Conservation (phyloP, 2,797 vertebrate species). For the Harpagifer antarcticus region DNA sequence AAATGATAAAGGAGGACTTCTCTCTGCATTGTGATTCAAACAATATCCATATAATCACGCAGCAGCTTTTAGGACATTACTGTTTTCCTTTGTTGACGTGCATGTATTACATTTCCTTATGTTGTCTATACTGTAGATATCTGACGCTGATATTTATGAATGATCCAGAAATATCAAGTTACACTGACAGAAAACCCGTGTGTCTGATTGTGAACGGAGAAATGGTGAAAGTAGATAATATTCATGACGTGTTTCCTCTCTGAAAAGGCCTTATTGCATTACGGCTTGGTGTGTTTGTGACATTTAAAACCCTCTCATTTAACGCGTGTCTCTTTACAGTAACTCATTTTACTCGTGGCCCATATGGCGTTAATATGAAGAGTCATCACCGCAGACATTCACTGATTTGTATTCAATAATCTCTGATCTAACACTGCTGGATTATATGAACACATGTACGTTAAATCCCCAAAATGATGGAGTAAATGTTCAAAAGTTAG, state of each 20-base stretch:
- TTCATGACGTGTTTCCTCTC: constrained; percentile 27
- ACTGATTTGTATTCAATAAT: constrained; percentile 11
- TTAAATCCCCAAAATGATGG: background rate
- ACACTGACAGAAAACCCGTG: constrained; percentile 51
- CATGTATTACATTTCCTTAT: constrained; percentile 47
- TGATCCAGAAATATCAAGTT: constrained; percentile 39
- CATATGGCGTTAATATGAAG: background rate
- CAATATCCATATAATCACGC: background rate
- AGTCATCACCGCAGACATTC: background rate
- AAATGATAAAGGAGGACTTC: constrained; percentile 10
- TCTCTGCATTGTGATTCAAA: constrained; percentile 17
- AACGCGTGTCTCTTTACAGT: constrained; percentile 4
- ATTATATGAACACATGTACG: background rate
- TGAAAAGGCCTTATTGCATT: constrained; percentile 42
- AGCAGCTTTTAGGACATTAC: constrained; percentile 31
- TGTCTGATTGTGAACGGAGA: constrained; percentile 26
- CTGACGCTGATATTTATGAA: constrained; percentile 63
- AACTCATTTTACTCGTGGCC: constrained; percentile 2
- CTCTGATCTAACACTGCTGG: background rate
- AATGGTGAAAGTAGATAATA: constrained; percentile 12
- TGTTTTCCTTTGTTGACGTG: constrained; percentile 37
- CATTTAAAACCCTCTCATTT: constrained; percentile 26
- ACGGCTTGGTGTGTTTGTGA: constrained; percentile 26
- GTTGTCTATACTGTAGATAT: constrained; percentile 59
- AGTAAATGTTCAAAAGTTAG: constrained; percentile 6